Evolutionary conservation across 2,113 vertebrate species (phyloP).

Genomic region (Solea senegalensis): DNA sequence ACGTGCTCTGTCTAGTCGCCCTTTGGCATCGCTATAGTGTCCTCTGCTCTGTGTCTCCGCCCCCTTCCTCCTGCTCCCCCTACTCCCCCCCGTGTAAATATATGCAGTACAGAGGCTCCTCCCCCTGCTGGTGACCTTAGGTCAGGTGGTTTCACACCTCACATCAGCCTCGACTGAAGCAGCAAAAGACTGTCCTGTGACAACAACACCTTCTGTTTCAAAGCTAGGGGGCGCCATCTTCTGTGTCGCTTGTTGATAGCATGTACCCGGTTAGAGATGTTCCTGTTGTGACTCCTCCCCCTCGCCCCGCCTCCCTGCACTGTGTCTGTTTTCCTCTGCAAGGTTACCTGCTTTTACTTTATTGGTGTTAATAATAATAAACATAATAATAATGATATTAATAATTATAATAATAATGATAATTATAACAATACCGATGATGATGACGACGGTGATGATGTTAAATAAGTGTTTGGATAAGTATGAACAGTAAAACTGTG

Average conservation of each 20-base stretch:
- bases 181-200: slow-evolving; percentile 70
- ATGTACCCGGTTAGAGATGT: slow-evolving; percentile 86
- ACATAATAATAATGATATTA: slow-evolving; percentile 69
- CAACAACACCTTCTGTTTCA: slow-evolving; percentile 66
- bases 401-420: background rate
- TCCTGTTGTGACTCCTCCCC: slow-evolving; percentile 80
- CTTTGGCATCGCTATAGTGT: slow-evolving; percentile 62
- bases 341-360: slow-evolving; percentile 83
- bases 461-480: slow-evolving; percentile 84
- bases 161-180: slow-evolving; percentile 66
- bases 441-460: slow-evolving; percentile 73
- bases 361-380: slow-evolving; percentile 86
- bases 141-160: slow-evolving; percentile 49
- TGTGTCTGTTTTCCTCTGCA: slow-evolving; percentile 84
- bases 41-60: slow-evolving; percentile 47
- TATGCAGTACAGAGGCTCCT: slow-evolving; percentile 73
- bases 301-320: slow-evolving; percentile 56
- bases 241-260: slow-evolving; percentile 86
- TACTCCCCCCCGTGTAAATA: slow-evolving; percentile 79
- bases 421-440: too few species aligned
- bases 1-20: slow-evolving; percentile 57
- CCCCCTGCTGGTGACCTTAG: slow-evolving; percentile 16
- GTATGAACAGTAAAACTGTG: slow-evolving; percentile 80
- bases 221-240: slow-evolving; percentile 64
- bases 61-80: background rate